Evolutionary conservation across 2,888 invertebrate species (phyloP).

Genomic region (Apodemia hepburni): DNA sequence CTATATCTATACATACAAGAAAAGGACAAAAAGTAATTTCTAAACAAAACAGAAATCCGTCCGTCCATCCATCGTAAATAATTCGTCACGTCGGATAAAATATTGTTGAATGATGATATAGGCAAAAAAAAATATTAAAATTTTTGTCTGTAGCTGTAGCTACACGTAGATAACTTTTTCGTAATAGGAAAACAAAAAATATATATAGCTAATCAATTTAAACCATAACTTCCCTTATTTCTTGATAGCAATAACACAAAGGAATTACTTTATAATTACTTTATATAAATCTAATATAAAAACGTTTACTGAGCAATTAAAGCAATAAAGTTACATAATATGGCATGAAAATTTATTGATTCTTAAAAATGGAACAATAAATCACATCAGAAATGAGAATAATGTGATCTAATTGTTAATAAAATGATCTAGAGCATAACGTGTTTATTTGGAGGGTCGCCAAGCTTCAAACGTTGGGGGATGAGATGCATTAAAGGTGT

Average conservation of each 20-base stretch:
- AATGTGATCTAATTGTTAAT: conserved; percentile 6
- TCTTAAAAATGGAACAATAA: neutral
- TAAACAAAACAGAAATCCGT: too few relatives aligned
- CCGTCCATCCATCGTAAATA: too few relatives aligned
- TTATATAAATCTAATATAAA: neutral
- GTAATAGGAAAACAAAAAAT: neutral
- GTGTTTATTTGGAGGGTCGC: conserved; percentile 6
- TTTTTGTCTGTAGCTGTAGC: too few relatives aligned
- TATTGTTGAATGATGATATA: too few relatives aligned
- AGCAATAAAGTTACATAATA: neutral
- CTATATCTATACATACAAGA: too few relatives aligned
- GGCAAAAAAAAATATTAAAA: too few relatives aligned
- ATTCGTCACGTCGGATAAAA: too few relatives aligned
- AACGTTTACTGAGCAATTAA: neutral
- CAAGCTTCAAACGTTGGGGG: conserved; percentile 6
- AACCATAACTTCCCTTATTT: neutral
- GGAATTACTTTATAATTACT: neutral
- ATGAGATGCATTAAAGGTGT: conserved; percentile 1
- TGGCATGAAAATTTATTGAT: conserved; percentile 5
- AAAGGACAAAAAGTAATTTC: too few relatives aligned
- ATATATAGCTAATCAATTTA: neutral
- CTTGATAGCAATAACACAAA: neutral
- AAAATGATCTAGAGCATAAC: conserved; percentile 7
- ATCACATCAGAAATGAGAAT: conserved; percentile 6
- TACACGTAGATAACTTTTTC: too few relatives aligned